phyloP scores from a whole-genome alignment of 92 coral and sea anemone genomes.

The Virgularia gustaviana region DNA sequence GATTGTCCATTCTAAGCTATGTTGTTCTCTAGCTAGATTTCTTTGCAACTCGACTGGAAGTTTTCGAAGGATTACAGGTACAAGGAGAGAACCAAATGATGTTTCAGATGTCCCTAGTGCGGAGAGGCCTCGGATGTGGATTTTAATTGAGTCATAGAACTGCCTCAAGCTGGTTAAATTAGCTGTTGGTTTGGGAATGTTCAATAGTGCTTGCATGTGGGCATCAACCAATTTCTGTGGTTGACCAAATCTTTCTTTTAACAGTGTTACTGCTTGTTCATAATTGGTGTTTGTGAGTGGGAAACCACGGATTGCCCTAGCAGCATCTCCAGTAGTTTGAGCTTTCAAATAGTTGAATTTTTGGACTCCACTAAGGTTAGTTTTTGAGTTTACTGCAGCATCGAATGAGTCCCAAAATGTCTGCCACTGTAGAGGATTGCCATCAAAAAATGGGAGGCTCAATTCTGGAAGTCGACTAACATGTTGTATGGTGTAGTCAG shows the following conservation, averaged over 20 bases:
- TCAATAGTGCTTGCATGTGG: slow-evolving; percentile 38
- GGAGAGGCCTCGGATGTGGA: slow-evolving; percentile 20
- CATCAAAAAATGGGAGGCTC: slow-evolving; percentile 35
- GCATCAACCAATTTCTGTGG: slow-evolving; percentile 15
- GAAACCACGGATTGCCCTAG: slow-evolving; percentile 38
- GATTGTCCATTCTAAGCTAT: neutral
- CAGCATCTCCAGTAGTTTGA: slow-evolving; percentile 41
- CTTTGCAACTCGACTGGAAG: neutral
- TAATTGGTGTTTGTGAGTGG: neutral
- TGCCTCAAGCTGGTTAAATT: slow-evolving; percentile 26
- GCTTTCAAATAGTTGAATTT: slow-evolving; percentile 42
- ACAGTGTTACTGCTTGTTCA: neutral
- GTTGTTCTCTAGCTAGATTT: neutral
- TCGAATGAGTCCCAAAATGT: slow-evolving; percentile 52
- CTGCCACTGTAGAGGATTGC: slow-evolving; percentile 37
- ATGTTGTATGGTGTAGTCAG: too few relatives aligned
- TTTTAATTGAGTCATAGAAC: slow-evolving; percentile 37
- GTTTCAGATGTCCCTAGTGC: neutral
- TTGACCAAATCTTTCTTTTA: slow-evolving; percentile 38
- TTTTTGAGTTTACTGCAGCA: slow-evolving; percentile 34
- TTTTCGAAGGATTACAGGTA: neutral
- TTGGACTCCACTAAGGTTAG: slow-evolving; percentile 33
- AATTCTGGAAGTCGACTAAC: too few relatives aligned
- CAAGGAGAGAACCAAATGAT: neutral
- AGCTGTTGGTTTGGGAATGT: slow-evolving; percentile 1